A percentile compares a stretch with the other conserved stretches of the same genome.
Conservation (phyloP, 53 echinoderm and acorn worm genomes). For the Pentamera pediparva region DNA sequence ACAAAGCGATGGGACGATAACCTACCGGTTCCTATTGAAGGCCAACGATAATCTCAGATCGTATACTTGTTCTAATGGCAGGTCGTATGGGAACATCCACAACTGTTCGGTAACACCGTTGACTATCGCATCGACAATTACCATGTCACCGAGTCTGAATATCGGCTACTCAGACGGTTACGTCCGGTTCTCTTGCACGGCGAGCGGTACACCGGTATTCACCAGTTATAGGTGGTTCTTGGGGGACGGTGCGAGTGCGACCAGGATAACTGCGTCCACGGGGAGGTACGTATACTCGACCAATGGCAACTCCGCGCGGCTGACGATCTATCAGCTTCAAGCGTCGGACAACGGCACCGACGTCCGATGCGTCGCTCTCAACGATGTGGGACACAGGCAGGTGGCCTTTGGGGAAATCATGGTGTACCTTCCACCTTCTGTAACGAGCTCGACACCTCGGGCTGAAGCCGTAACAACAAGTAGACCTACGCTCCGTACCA, state of each 20-base stretch:
- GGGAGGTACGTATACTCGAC: conserved; percentile 6
- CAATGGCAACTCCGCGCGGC: not conserved
- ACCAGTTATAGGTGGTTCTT: not conserved
- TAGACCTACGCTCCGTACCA: not conserved
- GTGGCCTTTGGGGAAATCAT: conserved; percentile 10
- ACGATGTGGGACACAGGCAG: not conserved
- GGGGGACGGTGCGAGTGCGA: not conserved
- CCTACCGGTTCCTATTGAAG: not conserved
- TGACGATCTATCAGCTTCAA: not conserved
- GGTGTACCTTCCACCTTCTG: not conserved
- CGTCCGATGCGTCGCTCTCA: conserved; percentile 11
- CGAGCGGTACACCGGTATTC: conserved; percentile 6
- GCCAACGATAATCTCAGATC: not conserved
- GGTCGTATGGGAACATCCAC: not conserved
- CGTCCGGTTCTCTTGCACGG: not conserved
- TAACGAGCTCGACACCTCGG: not conserved
- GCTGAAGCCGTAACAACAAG: no score
- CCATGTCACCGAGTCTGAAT: not conserved
- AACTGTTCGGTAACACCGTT: conserved; percentile 24
- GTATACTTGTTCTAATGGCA: not conserved
- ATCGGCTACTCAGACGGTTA: not conserved
- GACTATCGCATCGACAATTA: not conserved
- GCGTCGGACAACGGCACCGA: conserved; percentile 11
- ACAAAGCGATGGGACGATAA: not conserved
- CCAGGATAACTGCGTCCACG: not conserved